Evolutionary conservation across 2,797 vertebrate species (phyloP).

Genomic region (Eospalax fontanierii): DNA sequence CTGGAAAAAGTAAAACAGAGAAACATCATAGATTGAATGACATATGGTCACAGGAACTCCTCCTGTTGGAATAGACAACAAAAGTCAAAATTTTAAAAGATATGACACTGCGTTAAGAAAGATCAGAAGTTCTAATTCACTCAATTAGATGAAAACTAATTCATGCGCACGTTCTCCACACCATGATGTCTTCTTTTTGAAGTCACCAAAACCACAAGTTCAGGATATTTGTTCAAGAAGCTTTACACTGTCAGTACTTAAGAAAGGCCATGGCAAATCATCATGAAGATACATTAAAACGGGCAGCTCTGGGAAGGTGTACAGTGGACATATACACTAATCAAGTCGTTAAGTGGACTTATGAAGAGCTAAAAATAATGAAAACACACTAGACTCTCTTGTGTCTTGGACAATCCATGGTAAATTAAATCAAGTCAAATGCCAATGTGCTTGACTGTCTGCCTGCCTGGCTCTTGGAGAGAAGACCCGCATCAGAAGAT

Average conservation of each 20-base stretch:
- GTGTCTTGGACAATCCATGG: not conserved
- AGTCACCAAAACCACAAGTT: not conserved
- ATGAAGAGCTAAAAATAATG: not conserved
- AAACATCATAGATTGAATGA: not conserved
- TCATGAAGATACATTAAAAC: not conserved
- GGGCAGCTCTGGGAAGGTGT: not conserved
- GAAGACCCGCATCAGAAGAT: not conserved
- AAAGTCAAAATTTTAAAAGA: no score
- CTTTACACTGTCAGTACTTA: not conserved
- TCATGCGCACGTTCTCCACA: not conserved
- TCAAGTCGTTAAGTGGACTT: no score
- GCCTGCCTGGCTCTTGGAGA: not conserved
- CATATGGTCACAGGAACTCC: not conserved
- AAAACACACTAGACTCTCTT: conserved; percentile 1
- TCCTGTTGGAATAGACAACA: no score
- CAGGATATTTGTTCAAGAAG: not conserved
- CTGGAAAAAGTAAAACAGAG: conserved; percentile 15
- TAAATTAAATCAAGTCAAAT: conserved; percentile 1
- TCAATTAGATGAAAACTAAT: not conserved
- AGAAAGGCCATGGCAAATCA: not conserved
- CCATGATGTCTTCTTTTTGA: not conserved
- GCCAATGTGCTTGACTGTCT: not conserved
- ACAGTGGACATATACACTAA: not conserved
- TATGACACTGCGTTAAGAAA: conserved; percentile 6
- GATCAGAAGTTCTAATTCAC: not conserved